Base-by-base conservation (phyloP, 2,888 invertebrate genomes). In the Chromoteleia sp. region DNA sequence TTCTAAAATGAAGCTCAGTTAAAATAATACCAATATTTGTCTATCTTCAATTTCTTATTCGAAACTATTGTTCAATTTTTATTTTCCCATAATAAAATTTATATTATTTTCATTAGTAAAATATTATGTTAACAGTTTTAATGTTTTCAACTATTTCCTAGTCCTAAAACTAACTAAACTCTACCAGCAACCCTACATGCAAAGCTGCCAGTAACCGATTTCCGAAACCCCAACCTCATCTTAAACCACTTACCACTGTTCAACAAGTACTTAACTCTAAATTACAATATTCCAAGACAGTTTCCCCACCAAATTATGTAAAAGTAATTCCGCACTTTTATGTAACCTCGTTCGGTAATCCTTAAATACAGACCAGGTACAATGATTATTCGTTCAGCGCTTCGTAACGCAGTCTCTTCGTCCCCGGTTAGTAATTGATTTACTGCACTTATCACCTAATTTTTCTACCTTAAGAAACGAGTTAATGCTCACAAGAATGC, bases 391-490 rank as follows among this genome's bases (percentile, higher is more conserved):
- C 36, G 19, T 21, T 25, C 36, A 33, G n/a, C 43, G 15, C 54
- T 25, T 52, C 36, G 29, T 43, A 61, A 61, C 14, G 41, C 14
- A 36, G 59, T 63, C 56, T n/a, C 15, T 17, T 43, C 50, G 65
- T 70, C 45, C 7, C 36, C 52, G 25, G 54, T 58, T 48, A 29
- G 81, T 81, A 76, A 81, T 81, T 81, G 81, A 81, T 81, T 76
- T 71, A 81, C 81, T 36, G 67, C 81, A 81, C 75, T 81, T 76
- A 76, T 81, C 81, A 81, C 81, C 75, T 81, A 81, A 75, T 81
- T 71, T 81, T 71, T 71, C 43, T 56, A 25, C 70, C 36, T 81
- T 71, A 65, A 36, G 63, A 48, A 58, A 80, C 65, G 65, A 70
- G 70, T 80, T 80, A 63, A 74, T 70, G 75, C 70, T 12, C 21